Base-by-base conservation (phyloP, 2,888 invertebrate species). In the Cancer borealis region DNA sequence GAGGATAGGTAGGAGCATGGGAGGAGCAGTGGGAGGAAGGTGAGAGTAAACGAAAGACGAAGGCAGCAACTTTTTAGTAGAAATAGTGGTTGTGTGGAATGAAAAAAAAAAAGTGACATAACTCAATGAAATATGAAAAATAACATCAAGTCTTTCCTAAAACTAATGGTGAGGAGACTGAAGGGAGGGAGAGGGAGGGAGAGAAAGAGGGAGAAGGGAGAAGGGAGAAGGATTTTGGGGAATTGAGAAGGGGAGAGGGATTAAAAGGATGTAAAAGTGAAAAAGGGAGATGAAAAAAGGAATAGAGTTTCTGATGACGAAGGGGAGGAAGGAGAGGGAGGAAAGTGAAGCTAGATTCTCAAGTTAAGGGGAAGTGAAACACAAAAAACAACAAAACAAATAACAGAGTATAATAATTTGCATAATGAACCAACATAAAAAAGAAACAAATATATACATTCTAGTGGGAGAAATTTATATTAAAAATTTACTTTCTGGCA, bases 101-200 rank as follows among this genome's bases (percentile, higher is more conserved):
- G 66, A 3, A 21, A 4, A 14, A n/a, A 73, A 73, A 73, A 79
- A 79, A 8, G 79, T 79, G 79, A 79, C 30, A 79, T 79, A 66
- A 66, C 66, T 66, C 66, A 66, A 66, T 66, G 66, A 66, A 66
- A n/a, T 21, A 66, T 66, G n/a, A 66, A 66, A 66, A 66, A 54
- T 54, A 54, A 54, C 54, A 54, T 3, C 12, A 17, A 17, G 14
- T 54, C 14, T 54, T 54, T 17, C 17, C 17, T 73, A n/a, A 73
- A 73, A 79, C 30, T 79, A 79, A 30, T 79, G 12, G 79, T 8
- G 66, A 21, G n/a, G n/a, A 66, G 66, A 66, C 66, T 66, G 66
- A 66, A 66, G 66, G n/a, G n/a, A 8, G n/a, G n/a, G 66, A 79
- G 79, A 79, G 30, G 14, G 30, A 79, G 79, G 8, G 30, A 10